Evolutionary conservation across 2,888 invertebrate species (phyloP).

Genomic region (Drepana falcataria): DNA sequence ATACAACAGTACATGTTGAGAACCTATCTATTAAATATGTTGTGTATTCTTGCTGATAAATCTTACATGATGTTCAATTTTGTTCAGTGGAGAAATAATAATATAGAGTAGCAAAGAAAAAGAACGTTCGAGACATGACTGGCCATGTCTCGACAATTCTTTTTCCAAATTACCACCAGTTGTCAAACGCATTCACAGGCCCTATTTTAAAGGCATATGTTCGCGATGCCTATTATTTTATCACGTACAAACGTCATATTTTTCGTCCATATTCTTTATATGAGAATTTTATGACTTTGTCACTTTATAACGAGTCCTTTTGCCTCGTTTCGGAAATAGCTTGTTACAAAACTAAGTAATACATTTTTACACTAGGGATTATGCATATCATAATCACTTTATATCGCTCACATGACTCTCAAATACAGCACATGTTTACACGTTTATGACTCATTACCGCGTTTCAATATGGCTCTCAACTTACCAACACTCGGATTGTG

Average conservation of each 20-base stretch:
- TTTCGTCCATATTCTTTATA: slow-evolving; percentile 30
- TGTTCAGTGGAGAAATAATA: slow-evolving; percentile 5
- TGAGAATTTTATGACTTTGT: slow-evolving; percentile 34
- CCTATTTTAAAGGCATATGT: slow-evolving; percentile 44
- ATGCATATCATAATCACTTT: no score
- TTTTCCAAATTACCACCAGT: slow-evolving; percentile 49
- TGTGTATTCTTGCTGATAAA: no score
- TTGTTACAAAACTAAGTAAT: neutral
- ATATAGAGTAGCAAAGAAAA: slow-evolving; percentile 26
- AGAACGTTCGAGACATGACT: no score
- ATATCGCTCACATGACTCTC: no score
- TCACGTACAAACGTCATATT: slow-evolving; percentile 55
- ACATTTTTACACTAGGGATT: neutral
- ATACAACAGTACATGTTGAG: no score
- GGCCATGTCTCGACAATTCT: slow-evolving; percentile 42
- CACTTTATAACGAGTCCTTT: slow-evolving; percentile 20
- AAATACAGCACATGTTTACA: no score
- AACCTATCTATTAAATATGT: no score
- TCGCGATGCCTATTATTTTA: slow-evolving; percentile 52
- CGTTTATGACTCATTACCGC: neutral
- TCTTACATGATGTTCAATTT: neutral
- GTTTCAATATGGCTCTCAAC: neutral
- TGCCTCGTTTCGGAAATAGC: slow-evolving; percentile 1
- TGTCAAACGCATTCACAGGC: slow-evolving; percentile 54
- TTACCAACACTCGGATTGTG: neutral